A percentile compares a stretch with the other conserved stretches of the same genome.
phyloP scores from a whole-genome alignment of 1,140 invertebrate genomes.

The Asobara japonica region DNA sequence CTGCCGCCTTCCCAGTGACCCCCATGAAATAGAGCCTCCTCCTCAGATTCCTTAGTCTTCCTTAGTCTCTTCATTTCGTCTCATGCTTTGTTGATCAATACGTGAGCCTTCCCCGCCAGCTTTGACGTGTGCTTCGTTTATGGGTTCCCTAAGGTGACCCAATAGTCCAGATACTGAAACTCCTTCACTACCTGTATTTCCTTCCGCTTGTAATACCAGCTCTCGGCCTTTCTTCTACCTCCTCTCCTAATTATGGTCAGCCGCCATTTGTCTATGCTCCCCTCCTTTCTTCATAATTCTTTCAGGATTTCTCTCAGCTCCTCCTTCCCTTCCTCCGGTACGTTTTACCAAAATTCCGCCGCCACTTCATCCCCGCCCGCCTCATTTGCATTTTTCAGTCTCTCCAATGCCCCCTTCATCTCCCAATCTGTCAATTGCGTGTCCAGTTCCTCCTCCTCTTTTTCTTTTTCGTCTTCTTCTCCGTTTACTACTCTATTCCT shows the following conservation, averaged over 20 bases:
- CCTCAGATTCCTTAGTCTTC: background rate
- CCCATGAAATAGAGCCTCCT: conserved; percentile 20
- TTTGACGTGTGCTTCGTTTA: background rate
- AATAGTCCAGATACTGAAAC: conserved; percentile 13
- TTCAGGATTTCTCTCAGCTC: background rate
- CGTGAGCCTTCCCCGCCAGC: background rate
- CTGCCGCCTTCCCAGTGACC: background rate
- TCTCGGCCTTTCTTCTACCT: background rate
- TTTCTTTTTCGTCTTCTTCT: background rate
- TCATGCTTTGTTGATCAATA: conserved; percentile 21
- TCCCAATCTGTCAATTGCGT: conserved; percentile 19
- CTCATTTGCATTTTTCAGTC: conserved; percentile 46
- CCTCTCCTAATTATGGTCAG: conserved; percentile 1
- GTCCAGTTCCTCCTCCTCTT: background rate
- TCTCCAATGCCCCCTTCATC: conserved; percentile 39
- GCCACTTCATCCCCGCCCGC: conserved; percentile 44
- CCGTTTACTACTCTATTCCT: background rate
- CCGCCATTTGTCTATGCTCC: background rate
- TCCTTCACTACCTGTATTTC: conserved; percentile 18
- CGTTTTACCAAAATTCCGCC: conserved; percentile 40
- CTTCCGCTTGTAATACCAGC: conserved; percentile 23
- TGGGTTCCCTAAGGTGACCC: background rate
- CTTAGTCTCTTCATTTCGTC: background rate
- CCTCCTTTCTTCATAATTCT: background rate
- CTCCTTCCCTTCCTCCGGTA: conserved; percentile 13